Conservation (phyloP, 2,113 vertebrate genomes). For the Edolisoma coerulescens region DNA sequence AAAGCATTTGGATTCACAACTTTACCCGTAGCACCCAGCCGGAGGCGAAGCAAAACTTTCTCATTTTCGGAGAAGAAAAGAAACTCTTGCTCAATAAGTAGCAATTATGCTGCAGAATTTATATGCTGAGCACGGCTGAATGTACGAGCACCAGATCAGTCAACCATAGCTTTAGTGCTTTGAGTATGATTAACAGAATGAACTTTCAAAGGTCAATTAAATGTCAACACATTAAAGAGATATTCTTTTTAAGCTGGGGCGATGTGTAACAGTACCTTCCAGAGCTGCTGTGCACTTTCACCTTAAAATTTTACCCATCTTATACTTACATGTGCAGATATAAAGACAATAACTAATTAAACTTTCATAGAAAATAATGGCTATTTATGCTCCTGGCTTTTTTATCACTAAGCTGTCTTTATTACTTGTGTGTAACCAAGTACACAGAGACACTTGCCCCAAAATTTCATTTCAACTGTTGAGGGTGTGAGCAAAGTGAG, state of each 20-base stretch:
- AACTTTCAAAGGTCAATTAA: slow-evolving; percentile 83
- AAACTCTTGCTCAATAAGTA: slow-evolving; percentile 74
- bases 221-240: slow-evolving; percentile 79
- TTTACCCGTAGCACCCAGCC: slow-evolving; percentile 50
- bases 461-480: background rate
- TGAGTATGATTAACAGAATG: slow-evolving; percentile 84
- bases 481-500: background rate
- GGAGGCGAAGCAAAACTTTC: slow-evolving; percentile 61
- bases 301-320: background rate
- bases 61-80: slow-evolving; percentile 69
- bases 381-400: background rate
- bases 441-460: background rate
- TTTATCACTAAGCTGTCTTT: background rate
- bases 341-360: slow-evolving; percentile 1
- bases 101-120: slow-evolving; percentile 77
- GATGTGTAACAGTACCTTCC: slow-evolving; percentile 25
- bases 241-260: slow-evolving; percentile 57
- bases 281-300: slow-evolving; percentile 15
- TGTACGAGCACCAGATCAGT: slow-evolving; percentile 75
- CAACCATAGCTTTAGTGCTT: slow-evolving; percentile 73
- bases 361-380: background rate
- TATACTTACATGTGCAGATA: background rate
- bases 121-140: slow-evolving; percentile 78
- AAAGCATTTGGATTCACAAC: slow-evolving; percentile 70
- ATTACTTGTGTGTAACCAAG: background rate